Percentiles rank a stretch among this genome's conserved stretches.
phyloP scores from a whole-genome alignment of 2,797 vertebrate genomes.

The Lindbergichthys nudifrons region DNA sequence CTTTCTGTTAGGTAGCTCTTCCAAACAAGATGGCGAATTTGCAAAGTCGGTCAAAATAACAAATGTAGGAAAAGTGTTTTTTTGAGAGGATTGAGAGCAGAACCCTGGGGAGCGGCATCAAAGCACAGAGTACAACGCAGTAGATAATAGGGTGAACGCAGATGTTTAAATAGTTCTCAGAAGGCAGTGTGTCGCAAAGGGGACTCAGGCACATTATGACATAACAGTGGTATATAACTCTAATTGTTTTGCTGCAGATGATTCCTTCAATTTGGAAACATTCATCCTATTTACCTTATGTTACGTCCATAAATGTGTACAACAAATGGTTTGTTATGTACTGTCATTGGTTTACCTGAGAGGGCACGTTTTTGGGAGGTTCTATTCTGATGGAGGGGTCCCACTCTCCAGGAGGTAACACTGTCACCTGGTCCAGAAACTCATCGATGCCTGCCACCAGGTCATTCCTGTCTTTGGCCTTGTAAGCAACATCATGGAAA shows the following conservation, averaged over 20 bases:
- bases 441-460: conserved; percentile 97
- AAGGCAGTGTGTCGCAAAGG: not conserved
- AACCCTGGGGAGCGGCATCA: conserved; percentile 59
- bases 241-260: not conserved
- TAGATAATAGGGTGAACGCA: conserved; percentile 45
- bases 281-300: not conserved
- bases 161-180: conserved; percentile 52
- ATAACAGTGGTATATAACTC: not conserved
- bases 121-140: conserved; percentile 29
- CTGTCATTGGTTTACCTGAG: conserved; percentile 86
- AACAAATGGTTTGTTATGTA: not conserved
- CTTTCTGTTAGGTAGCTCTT: conserved; percentile 6
- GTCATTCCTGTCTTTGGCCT: conserved; percentile 98
- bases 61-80: conserved; percentile 40
- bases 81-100: conserved; percentile 65
- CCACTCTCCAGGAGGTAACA: conserved; percentile 98
- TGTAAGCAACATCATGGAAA: conserved; percentile 98
- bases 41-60: conserved; percentile 52
- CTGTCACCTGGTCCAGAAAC: conserved; percentile 98
- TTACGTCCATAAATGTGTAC: too few relatives aligned
- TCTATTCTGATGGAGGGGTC: conserved; percentile 99
- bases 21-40: conserved; percentile 39
- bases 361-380: conserved; percentile 98
- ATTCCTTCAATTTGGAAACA: not conserved
- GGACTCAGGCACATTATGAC: not conserved